Evolutionary conservation across 2,888 invertebrate genomes (phyloP).

Genomic region (Eilema depressum): DNA sequence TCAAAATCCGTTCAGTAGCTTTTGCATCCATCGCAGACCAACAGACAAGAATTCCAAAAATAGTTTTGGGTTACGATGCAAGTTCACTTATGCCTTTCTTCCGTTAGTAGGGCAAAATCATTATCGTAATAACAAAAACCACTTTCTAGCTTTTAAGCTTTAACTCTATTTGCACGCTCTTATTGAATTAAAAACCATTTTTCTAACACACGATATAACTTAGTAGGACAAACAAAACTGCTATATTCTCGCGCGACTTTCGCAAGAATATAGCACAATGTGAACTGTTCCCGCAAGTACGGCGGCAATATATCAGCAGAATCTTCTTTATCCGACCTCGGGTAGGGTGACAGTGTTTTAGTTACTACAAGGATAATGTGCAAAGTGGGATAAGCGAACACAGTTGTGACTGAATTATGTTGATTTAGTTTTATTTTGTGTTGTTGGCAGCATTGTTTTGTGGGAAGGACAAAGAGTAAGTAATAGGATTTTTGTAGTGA

Average conservation of each 20-base stretch:
- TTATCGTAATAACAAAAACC: not conserved
- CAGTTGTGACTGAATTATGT: not conserved
- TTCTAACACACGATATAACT: constrained; percentile 15
- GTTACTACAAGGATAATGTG: constrained; percentile 9
- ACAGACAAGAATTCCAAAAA: no score
- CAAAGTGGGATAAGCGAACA: not conserved
- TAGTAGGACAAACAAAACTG: constrained; percentile 19
- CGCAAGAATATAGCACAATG: not conserved
- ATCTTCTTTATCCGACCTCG: constrained; percentile 39
- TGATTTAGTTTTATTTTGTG: not conserved
- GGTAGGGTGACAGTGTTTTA: constrained; percentile 8
- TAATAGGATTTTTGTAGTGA: not conserved
- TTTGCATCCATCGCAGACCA: no score
- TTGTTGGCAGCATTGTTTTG: not conserved
- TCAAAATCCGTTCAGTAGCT: no score
- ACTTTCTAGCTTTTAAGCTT: not conserved
- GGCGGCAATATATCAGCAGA: constrained; percentile 32
- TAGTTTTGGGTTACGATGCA: no score
- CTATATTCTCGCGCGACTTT: not conserved
- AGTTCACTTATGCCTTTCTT: no score
- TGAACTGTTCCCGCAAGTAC: constrained; percentile 23
- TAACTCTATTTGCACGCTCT: not conserved
- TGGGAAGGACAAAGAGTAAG: not conserved
- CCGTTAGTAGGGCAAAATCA: no score
- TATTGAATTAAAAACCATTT: constrained; percentile 30